Conservation (phyloP, 2,888 invertebrate genomes). For the Spialia ferax region DNA sequence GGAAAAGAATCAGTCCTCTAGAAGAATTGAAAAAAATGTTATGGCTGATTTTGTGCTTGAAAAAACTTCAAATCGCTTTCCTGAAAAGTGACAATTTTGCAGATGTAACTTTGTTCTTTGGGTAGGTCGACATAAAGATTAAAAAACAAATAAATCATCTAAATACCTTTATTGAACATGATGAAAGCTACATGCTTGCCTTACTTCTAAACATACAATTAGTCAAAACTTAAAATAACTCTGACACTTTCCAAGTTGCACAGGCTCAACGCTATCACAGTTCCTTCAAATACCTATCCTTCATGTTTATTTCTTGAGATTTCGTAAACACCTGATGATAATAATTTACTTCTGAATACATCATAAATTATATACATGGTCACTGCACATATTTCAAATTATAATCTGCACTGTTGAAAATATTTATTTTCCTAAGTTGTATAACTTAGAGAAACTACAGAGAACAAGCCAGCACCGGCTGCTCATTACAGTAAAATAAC, state of each 20-base stretch:
- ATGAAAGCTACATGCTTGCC: slow-evolving; percentile 43
- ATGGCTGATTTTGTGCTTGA: too few species aligned
- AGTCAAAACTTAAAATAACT: slow-evolving; percentile 38
- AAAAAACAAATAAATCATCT: slow-evolving; percentile 13
- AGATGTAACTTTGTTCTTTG: too few species aligned
- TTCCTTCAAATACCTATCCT: slow-evolving; percentile 14
- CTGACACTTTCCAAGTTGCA: slow-evolving; percentile 22
- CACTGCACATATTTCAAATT: neutral
- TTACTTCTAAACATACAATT: slow-evolving; percentile 34
- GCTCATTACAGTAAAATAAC: too few species aligned
- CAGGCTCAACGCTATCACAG: slow-evolving; percentile 33
- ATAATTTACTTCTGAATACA: neutral
- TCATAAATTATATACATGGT: neutral
- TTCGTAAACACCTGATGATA: too few species aligned
- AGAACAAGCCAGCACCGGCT: neutral
- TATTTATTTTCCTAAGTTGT: too few species aligned
- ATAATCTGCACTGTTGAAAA: neutral
- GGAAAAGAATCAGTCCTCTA: too few species aligned
- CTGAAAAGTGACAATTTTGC: too few species aligned
- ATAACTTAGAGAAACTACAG: neutral
- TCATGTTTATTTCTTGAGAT: neutral
- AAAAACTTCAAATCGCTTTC: too few species aligned
- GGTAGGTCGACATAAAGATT: too few species aligned
- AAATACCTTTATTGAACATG: slow-evolving; percentile 43
- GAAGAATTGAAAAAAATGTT: too few species aligned